Evolutionary conservation across 2,113 vertebrate species (phyloP).

Genomic region (Perccottus glenii): DNA sequence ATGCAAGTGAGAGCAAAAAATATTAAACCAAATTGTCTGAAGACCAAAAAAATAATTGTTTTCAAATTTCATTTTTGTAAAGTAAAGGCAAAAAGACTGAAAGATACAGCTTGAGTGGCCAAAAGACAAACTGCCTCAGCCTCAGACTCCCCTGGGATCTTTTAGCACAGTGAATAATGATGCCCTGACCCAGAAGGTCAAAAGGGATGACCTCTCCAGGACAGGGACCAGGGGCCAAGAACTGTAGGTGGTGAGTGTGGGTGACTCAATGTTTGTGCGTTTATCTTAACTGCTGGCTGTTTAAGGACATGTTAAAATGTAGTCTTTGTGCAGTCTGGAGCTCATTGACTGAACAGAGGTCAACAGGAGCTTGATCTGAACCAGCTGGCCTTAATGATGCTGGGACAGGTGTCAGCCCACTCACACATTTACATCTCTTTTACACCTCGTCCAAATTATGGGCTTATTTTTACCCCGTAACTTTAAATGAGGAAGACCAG

Average conservation of each 20-base stretch:
- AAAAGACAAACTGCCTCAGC: slow-evolving; percentile 8
- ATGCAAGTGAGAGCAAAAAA: too few species aligned
- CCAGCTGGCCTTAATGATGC: slow-evolving; percentile 58
- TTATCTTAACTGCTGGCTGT: slow-evolving; percentile 52
- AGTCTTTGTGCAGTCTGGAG: slow-evolving; percentile 37
- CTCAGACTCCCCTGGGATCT: slow-evolving; percentile 47
- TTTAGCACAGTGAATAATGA: slow-evolving; percentile 70
- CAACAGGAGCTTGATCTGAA: slow-evolving; percentile 44
- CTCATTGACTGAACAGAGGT: slow-evolving; percentile 50
- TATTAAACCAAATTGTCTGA: too few species aligned
- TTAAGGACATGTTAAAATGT: slow-evolving; percentile 55
- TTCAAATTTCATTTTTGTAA: too few species aligned
- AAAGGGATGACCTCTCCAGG: slow-evolving; percentile 58
- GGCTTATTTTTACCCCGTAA: background rate
- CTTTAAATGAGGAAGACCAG: background rate
- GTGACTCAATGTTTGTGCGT: slow-evolving; percentile 42
- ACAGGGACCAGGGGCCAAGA: slow-evolving; percentile 46
- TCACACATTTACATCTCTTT: slow-evolving; percentile 39
- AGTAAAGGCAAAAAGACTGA: background rate
- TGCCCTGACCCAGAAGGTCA: slow-evolving; percentile 47
- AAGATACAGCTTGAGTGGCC: background rate
- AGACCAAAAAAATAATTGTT: too few species aligned
- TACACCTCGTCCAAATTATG: background rate
- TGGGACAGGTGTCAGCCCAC: slow-evolving; percentile 30
- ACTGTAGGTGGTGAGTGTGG: slow-evolving; percentile 52